Percentiles rank a stretch among this genome's conserved stretches.
These are phyloP conservation scores for Bombus terrestris DNA, from an alignment of 1,140 invertebrate genomes.

Conservation along the genomic window DNA sequence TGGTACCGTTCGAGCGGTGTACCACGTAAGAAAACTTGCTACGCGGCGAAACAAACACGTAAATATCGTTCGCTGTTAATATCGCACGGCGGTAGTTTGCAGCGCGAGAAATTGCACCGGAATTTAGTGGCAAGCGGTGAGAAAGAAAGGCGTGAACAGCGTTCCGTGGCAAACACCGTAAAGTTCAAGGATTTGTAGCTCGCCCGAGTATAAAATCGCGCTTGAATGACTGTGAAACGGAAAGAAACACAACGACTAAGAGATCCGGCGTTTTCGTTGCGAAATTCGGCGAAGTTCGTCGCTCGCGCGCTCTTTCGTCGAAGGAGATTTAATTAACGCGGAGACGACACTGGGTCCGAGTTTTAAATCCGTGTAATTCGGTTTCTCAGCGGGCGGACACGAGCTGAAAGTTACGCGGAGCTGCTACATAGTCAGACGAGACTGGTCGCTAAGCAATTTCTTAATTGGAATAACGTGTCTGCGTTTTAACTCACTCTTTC, in stretches of 20 bases:
- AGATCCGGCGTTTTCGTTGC: no score
- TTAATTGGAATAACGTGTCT: slow-evolving; percentile 14
- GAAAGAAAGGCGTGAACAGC: no score
- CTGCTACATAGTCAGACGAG: background rate
- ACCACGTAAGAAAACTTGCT: background rate
- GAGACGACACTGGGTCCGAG: background rate
- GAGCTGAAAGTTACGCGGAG: background rate
- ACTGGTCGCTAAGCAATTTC: background rate
- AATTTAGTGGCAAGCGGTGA: background rate
- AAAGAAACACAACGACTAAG: background rate
- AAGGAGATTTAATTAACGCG: slow-evolving; percentile 16
- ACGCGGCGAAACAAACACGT: background rate
- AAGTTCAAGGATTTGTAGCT: slow-evolving; percentile 4
- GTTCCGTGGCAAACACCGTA: background rate
- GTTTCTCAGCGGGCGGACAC: background rate
- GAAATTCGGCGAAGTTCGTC: background rate
- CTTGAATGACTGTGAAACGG: background rate
- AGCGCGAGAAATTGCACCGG: no score
- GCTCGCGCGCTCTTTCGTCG: no score
- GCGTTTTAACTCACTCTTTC: background rate
- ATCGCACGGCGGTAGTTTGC: background rate
- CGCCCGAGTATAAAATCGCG: background rate
- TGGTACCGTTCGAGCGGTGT: background rate
- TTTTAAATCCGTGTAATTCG: background rate
- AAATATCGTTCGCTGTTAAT: slow-evolving; percentile 8